Percentiles rank a stretch among this genome's conserved stretches.
Conservation (phyloP, 2,888 invertebrate genomes). For the Cabera pusaria region DNA sequence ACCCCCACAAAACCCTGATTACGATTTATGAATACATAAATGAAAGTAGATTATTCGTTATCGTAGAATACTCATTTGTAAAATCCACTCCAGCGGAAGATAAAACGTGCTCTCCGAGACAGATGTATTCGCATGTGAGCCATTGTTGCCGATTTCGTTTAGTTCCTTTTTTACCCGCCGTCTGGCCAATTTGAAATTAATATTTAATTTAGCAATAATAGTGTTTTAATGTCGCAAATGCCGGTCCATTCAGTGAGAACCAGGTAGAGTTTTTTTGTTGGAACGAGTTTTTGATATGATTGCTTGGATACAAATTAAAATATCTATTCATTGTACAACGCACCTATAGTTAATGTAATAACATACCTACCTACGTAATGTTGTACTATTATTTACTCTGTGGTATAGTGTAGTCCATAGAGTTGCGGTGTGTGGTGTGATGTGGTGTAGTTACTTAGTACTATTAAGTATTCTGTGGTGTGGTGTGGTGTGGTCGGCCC, state of each 20-base stretch:
- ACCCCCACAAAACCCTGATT: constrained; percentile 10
- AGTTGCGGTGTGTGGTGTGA: too few relatives aligned
- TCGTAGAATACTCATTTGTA: constrained; percentile 7
- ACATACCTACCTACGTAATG: too few relatives aligned
- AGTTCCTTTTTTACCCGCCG: constrained; percentile 13
- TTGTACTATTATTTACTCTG: too few relatives aligned
- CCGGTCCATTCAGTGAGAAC: constrained; percentile 20
- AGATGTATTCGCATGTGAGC: constrained; percentile 12
- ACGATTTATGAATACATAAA: constrained; percentile 15
- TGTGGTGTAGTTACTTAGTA: too few relatives aligned
- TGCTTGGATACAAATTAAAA: constrained; percentile 16
- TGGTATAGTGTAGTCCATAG: too few relatives aligned
- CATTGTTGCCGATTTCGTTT: constrained; percentile 16
- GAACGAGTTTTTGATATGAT: constrained; percentile 14
- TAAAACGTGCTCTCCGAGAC: constrained; percentile 14
- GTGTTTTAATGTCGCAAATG: constrained; percentile 16
- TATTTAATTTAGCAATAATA: constrained; percentile 25
- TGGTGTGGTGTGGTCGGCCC: constrained; percentile 32
- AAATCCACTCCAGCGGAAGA: constrained; percentile 7
- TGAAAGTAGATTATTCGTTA: constrained; percentile 6
- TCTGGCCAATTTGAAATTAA: constrained; percentile 20
- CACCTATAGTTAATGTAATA: constrained; percentile 18
- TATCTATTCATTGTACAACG: constrained; percentile 24
- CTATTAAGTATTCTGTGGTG: too few relatives aligned
- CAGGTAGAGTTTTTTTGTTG: constrained; percentile 14